These are phyloP conservation scores for Manis pentadactyla DNA, from an alignment of 2,797 vertebrate genomes.

Conservation along the genomic window DNA sequence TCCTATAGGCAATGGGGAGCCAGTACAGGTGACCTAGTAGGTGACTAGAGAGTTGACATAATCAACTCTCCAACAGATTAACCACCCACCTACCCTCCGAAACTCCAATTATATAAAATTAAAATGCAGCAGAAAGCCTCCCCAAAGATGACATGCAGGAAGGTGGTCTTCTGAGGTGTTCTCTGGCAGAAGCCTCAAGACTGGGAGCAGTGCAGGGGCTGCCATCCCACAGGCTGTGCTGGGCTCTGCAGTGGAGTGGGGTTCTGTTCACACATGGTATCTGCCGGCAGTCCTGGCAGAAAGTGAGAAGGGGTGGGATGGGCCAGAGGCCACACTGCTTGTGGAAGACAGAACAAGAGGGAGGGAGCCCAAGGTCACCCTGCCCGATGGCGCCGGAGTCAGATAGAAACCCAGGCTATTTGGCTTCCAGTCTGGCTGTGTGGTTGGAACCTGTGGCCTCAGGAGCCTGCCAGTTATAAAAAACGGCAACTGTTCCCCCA, in stretches of 20 bases:
- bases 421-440: conserved; percentile 52
- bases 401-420: conserved; percentile 41
- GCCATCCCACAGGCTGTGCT: neutral
- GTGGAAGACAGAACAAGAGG: neutral
- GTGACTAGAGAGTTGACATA: neutral
- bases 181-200: neutral
- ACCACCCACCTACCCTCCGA: neutral
- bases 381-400: neutral
- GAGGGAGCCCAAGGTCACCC: conserved; percentile 70
- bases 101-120: neutral
- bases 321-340: neutral
- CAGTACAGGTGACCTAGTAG: neutral
- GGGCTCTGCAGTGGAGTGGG: neutral
- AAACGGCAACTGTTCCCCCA: neutral
- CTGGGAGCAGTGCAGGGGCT: neutral
- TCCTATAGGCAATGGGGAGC: neutral
- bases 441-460: conserved; percentile 25
- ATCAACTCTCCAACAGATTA: neutral
- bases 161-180: neutral
- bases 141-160: neutral
- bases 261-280: neutral
- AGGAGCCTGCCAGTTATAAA: neutral
- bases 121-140: neutral
- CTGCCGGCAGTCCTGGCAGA: neutral
- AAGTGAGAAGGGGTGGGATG: neutral